Conservation (phyloP, 2,113 vertebrate genomes). For the Oenanthe oenanthe region DNA sequence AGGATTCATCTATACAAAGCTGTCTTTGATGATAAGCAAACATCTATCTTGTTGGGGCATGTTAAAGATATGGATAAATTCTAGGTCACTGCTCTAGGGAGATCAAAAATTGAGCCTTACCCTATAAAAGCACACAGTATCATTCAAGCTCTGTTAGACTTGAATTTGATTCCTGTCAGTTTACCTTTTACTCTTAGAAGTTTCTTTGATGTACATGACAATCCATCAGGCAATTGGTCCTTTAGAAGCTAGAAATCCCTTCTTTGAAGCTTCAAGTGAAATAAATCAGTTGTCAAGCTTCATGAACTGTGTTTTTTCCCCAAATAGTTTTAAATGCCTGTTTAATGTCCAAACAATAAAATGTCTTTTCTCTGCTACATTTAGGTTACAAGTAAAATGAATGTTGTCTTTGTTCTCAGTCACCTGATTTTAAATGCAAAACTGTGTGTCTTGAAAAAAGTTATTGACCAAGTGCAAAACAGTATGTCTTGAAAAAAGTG, state of each 20-base stretch:
- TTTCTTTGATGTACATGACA: constrained; percentile 58
- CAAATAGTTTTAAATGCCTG: constrained; percentile 36
- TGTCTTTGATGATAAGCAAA: constrained; percentile 59
- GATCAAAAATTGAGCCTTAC: constrained; percentile 49
- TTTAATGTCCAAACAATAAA: constrained; percentile 49
- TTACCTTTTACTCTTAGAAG: constrained; percentile 48
- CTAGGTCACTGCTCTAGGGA: constrained; percentile 35
- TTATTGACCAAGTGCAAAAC: background rate
- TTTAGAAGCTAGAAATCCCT: constrained; percentile 52
- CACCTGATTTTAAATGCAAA: constrained; percentile 15
- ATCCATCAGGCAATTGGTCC: constrained; percentile 30
- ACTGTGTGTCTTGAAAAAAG: background rate
- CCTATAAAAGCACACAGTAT: constrained; percentile 15
- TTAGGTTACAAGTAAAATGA: background rate
- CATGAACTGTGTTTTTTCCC: background rate
- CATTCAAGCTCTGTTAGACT: background rate
- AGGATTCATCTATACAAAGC: constrained; percentile 30
- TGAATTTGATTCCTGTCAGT: constrained; percentile 57
- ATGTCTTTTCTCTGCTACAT: background rate
- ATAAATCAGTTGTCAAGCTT: constrained; percentile 63
- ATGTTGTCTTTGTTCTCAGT: background rate
- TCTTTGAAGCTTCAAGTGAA: constrained; percentile 59
- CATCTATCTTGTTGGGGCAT: background rate
- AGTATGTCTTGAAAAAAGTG: background rate
- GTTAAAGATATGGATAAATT: constrained; percentile 43